Evolutionary conservation across 2,113 vertebrate species (phyloP), one percentile per base, ranked within the genome.

Genomic region (Syrmaticus mikado): DNA sequence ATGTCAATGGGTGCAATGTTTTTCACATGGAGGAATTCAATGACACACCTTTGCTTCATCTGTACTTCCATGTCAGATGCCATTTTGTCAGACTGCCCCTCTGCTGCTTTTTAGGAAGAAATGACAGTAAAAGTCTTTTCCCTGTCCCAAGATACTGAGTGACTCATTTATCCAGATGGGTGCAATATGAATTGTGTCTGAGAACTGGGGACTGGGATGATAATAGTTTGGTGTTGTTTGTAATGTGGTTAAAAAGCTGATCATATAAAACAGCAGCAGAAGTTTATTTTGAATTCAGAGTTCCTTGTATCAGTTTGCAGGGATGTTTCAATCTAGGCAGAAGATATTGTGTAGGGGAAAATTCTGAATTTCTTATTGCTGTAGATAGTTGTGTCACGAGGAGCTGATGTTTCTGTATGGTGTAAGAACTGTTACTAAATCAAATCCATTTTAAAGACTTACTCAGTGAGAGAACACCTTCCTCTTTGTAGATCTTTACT

Each of bases 141-240:
- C 90, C 70, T 96, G 92, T 95, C 83, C 90, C 81, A 25, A 64
- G 74, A 87, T 93, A 91, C 62, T 25, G 25, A 93, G 45, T 95
- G 93, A 96, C 88, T 97, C 86, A 96, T 92, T 94, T 91, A 75
- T 93, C 88, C 97, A 98, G 95, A 97, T 98, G 96, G 94, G 94
- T 85, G 83, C 92, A 95, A 93, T 96, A 94, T 96, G 95, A 82
- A 89, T 89, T 64, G 55, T 90, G 75, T 96, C 88, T 94, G 89
- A 95, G 88, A 96, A 95, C 70, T 22, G 68, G 45, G 62, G 86
- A 81, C 45, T 95, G 95, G 93, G 96, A 93, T 93, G 86, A 74
- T 36, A 72, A 76, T 82, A 76, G 89, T 92, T 89, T 95, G 75
- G 71, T 97, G 82, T 38, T 95, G 80, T 89, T 96, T 95, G 85